These are phyloP conservation scores for Syrrhaptes paradoxus DNA, from an alignment of 2,113 vertebrate genomes.

Conservation along the genomic window DNA sequence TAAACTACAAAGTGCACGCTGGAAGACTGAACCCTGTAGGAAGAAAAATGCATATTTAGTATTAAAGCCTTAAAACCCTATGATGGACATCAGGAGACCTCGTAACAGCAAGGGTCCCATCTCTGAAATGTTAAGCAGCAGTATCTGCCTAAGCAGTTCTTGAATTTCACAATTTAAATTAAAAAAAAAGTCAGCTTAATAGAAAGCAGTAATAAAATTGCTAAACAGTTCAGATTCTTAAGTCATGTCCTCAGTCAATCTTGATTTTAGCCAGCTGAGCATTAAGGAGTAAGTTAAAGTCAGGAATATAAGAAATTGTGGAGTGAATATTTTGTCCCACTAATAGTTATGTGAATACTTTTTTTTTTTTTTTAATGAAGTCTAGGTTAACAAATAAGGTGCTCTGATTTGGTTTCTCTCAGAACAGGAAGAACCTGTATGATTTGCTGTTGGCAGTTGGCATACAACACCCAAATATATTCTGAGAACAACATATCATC, in stretches of 20 bases:
- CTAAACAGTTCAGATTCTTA: background rate
- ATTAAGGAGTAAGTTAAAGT: background rate
- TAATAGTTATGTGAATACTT: background rate
- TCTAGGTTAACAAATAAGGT: background rate
- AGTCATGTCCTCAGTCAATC: background rate
- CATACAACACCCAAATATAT: background rate
- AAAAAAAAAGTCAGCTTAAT: background rate
- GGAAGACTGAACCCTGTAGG: background rate
- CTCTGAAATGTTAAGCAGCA: background rate
- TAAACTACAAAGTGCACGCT: background rate
- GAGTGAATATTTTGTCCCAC: background rate
- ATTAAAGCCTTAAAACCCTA: background rate
- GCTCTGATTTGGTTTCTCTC: conserved; percentile 14
- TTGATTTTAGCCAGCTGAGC: background rate
- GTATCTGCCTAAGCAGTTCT: background rate
- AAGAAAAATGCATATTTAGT: background rate
- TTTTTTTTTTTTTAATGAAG: background rate
- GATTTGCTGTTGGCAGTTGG: conserved; percentile 59
- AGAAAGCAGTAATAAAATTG: background rate
- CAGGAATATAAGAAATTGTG: background rate
- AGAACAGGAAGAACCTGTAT: conserved; percentile 56
- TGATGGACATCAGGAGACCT: background rate
- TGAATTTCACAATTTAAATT: background rate
- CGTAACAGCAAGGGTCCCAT: background rate
- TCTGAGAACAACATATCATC: conserved; percentile 16